These are phyloP conservation scores for Encarsia formosa DNA, from an alignment of 2,888 invertebrate species.

Conservation along the genomic window DNA sequence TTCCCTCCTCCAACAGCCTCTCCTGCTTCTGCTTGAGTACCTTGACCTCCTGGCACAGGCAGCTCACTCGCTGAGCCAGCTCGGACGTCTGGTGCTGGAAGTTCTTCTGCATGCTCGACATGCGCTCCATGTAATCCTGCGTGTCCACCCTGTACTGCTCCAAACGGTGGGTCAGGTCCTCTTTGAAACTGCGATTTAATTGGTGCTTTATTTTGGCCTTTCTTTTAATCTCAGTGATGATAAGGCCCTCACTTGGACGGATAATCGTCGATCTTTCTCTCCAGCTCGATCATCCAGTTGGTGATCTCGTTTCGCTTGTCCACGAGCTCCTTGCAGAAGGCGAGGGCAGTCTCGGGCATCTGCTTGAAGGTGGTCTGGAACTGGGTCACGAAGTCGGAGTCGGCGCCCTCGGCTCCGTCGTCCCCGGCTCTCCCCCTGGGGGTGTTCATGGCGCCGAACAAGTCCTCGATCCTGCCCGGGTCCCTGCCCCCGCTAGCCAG, in stretches of 20 bases:
- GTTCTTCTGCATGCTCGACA: background rate
- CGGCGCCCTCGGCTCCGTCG: background rate
- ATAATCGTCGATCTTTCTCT: too few species aligned
- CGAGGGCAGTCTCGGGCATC: background rate
- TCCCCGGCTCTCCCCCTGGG: background rate
- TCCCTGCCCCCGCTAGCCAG: slow-evolving; percentile 38
- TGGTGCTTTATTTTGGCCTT: too few species aligned
- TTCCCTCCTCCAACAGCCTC: too few species aligned
- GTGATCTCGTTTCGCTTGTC: slow-evolving; percentile 30
- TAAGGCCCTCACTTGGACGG: too few species aligned
- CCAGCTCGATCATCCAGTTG: slow-evolving; percentile 23
- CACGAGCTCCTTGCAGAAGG: slow-evolving; percentile 29
- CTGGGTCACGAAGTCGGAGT: background rate
- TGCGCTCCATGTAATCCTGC: too few species aligned
- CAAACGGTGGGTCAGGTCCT: background rate
- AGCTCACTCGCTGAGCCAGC: background rate
- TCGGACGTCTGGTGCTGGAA: too few species aligned
- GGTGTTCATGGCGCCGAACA: slow-evolving; percentile 1
- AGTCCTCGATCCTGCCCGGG: slow-evolving; percentile 40
- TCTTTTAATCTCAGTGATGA: too few species aligned
- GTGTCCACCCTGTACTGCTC: background rate
- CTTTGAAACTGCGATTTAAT: slow-evolving; percentile 1
- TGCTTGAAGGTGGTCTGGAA: background rate
- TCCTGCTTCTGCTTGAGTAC: background rate
- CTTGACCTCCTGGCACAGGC: slow-evolving; percentile 14